Evolutionary conservation across 2,797 vertebrate species (phyloP), one percentile per base, ranked within the genome.

Genomic region (Danio jaintianensis): DNA sequence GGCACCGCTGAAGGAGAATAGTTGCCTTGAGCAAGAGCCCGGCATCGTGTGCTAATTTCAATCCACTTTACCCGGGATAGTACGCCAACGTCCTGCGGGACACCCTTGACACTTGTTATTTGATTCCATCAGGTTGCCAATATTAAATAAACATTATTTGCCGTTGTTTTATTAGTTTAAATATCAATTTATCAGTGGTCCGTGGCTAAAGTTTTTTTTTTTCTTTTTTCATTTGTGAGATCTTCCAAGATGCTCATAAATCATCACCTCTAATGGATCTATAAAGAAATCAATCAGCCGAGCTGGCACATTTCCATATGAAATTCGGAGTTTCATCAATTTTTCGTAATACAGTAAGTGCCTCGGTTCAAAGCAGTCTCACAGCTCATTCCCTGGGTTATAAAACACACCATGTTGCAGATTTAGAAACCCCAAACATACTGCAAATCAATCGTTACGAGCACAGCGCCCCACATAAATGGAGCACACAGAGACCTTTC

Each of bases 361-460:
- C 64, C 68, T 64, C 66, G 59, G 55, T 81, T 81, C 78, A 78
- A 43, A 40, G 20, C 66, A 63, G 75, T 79, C 75, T 75, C 63
- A 42, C 40, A 40, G 52, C 67, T 75, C 58, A 69, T 77, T 85
- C 63, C 58, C 48, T 70, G 68, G 45, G 56, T 79, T 80, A 86
- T 79, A 84, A 74, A 81, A 59, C 78, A 79, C 81, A 83, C 75
- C 80, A 77, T 83, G 81, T 84, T 81, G 70, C 83, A 83, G 67
- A 75, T 84, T 82, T 69, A 81, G 71, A 77, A 79, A 86, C 82
- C 40, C 68, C 80, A 85, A 80, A 85, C 81, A 85, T 73, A 84
- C 82, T 85, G 83, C 83, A 86, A 86, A 86, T 86, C 85, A 86
- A 86, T 86, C 75, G 80, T 77, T 83, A 80, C 82, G 64, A 81